Evolutionary conservation across 2,113 vertebrate genomes (phyloP).

Genomic region (Oenanthe melanoleuca): DNA sequence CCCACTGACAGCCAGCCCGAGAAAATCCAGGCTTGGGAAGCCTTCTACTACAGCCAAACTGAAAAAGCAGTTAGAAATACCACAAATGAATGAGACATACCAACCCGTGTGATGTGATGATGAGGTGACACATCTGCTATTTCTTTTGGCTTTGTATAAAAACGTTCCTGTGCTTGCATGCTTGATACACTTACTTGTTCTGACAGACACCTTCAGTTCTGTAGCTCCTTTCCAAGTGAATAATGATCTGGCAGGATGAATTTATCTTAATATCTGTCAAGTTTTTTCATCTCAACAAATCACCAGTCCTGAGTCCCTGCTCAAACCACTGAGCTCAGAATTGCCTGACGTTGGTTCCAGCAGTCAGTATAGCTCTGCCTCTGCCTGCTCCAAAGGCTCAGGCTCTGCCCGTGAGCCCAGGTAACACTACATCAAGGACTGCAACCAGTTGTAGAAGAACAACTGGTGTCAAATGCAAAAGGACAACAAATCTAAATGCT

Average conservation of each 20-base stretch:
- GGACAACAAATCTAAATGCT: background rate
- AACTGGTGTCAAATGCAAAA: background rate
- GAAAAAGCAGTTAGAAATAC: background rate
- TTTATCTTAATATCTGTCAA: background rate
- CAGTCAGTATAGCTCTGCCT: background rate
- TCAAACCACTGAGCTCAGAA: background rate
- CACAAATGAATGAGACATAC: background rate
- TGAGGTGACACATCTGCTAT: background rate
- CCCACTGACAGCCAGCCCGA: background rate
- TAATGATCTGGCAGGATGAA: background rate
- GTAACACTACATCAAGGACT: background rate
- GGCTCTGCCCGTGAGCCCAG: background rate
- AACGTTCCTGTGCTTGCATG: background rate
- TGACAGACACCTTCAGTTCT: background rate
- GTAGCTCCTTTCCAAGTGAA: background rate
- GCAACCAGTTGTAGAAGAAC: background rate
- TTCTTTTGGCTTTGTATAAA: background rate
- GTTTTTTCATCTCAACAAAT: slow-evolving; percentile 58
- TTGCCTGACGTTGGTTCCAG: slow-evolving; percentile 27
- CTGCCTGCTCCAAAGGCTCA: background rate
- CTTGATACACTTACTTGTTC: background rate
- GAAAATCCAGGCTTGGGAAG: background rate
- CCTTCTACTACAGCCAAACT: background rate
- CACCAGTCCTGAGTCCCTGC: slow-evolving; percentile 6
- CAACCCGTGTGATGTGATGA: background rate